phyloP scores from a whole-genome alignment of 2,797 vertebrate genomes.

The Mionectes olivaceus region DNA sequence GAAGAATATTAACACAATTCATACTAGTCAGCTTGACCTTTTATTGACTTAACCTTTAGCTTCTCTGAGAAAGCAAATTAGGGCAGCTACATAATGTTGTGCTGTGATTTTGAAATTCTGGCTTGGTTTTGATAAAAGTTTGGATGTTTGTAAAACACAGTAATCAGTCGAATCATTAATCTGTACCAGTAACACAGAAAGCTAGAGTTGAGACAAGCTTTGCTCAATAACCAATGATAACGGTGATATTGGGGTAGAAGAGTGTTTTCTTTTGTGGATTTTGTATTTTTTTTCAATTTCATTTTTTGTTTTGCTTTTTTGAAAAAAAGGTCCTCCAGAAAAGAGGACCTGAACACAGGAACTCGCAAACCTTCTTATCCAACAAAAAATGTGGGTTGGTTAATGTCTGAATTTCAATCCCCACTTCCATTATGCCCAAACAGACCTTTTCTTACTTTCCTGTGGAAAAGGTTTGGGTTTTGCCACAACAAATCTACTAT shows the following conservation, averaged over 20 bases:
- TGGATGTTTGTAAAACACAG: conserved; percentile 33
- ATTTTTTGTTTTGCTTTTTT: neutral
- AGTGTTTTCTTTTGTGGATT: neutral
- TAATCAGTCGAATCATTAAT: conserved; percentile 35
- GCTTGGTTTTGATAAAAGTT: neutral
- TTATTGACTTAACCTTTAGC: conserved; percentile 58
- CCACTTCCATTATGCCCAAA: neutral
- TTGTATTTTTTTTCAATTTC: neutral
- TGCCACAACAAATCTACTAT: neutral
- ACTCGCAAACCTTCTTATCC: neutral
- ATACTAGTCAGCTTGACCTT: conserved; percentile 61
- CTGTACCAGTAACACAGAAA: neutral
- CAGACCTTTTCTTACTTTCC: neutral
- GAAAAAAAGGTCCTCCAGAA: neutral
- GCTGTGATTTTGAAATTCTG: neutral
- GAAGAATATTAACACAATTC: conserved; percentile 67
- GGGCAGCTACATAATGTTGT: neutral
- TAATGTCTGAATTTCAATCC: neutral
- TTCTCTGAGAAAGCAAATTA: conserved; percentile 37
- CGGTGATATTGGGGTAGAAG: fast-evolving
- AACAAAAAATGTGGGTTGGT: neutral
- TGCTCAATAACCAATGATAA: neutral
- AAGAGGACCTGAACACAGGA: neutral
- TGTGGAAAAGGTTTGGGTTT: neutral
- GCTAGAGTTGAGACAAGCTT: neutral